Evolutionary conservation across 2,113 vertebrate species (phyloP).

Genomic region (Casuarius casuarius): DNA sequence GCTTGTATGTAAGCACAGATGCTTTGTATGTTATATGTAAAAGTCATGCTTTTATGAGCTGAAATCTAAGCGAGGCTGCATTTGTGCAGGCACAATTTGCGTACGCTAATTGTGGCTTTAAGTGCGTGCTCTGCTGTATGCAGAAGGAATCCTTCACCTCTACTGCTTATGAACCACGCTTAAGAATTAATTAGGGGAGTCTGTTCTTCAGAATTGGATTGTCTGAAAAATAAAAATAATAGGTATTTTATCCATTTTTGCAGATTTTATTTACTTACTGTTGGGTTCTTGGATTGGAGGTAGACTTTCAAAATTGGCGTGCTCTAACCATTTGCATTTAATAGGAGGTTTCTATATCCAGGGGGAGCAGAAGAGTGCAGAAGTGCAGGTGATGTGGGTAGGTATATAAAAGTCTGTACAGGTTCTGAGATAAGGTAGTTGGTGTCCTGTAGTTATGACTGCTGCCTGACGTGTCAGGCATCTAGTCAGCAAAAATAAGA

Average conservation of each 20-base stretch:
- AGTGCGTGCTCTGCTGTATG: not conserved
- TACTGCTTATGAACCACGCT: accelerated
- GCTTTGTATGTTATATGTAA: not conserved
- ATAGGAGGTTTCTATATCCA: not conserved
- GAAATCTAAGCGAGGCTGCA: not conserved
- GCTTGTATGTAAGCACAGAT: not conserved
- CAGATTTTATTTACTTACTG: not conserved
- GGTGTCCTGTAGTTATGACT: not conserved
- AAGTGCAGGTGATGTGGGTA: not conserved
- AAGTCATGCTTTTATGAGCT: not conserved
- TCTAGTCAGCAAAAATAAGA: not conserved
- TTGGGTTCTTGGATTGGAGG: not conserved
- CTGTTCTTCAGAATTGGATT: not conserved
- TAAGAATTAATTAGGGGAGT: not conserved
- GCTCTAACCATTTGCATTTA: not conserved
- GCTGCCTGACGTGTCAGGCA: not conserved
- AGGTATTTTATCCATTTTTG: not conserved
- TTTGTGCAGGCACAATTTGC: not conserved
- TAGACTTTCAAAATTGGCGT: not conserved
- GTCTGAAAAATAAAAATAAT: not conserved
- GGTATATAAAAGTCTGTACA: not conserved
- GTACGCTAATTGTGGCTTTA: not conserved
- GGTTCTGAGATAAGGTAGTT: not conserved
- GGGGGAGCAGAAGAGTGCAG: not conserved
- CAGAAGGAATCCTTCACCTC: not conserved